Percentiles rank a stretch among this genome's conserved stretches.
These are phyloP conservation scores for Acrobasis repandana DNA, from an alignment of 2,888 invertebrate genomes.

Conservation along the genomic window DNA sequence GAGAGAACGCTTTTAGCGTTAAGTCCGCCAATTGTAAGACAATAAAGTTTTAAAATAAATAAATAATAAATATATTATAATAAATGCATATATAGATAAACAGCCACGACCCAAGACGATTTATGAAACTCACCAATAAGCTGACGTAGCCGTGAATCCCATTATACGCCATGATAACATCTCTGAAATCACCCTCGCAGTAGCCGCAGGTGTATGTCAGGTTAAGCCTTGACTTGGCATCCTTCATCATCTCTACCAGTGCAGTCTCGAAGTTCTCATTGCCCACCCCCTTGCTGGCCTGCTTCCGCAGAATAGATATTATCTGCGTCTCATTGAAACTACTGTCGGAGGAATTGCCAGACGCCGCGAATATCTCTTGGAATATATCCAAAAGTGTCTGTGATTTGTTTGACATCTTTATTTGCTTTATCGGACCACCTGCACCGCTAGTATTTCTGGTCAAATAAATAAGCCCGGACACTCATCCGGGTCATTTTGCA, in stretches of 20 bases:
- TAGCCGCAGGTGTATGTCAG: slow-evolving; percentile 70
- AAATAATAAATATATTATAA: too few species aligned
- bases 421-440: slow-evolving; percentile 24
- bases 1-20: too few species aligned
- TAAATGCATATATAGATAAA: too few species aligned
- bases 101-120: too few species aligned
- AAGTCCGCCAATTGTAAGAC: too few species aligned
- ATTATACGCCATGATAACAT: slow-evolving; percentile 85
- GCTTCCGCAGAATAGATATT: slow-evolving; percentile 61
- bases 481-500: slow-evolving; percentile 13
- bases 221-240: slow-evolving; percentile 61
- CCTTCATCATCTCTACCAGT: slow-evolving; percentile 64
- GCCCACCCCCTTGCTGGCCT: slow-evolving; percentile 51
- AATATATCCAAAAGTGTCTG: slow-evolving; percentile 69
- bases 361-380: slow-evolving; percentile 72
- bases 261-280: slow-evolving; percentile 60
- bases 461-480: slow-evolving; percentile 12
- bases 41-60: too few species aligned
- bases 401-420: slow-evolving; percentile 69
- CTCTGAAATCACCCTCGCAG: slow-evolving; percentile 83
- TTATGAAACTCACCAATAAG: slow-evolving; percentile 84
- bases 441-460: slow-evolving; percentile 16
- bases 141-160: slow-evolving; percentile 92
- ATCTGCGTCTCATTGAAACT: slow-evolving; percentile 68
- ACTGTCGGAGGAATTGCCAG: slow-evolving; percentile 64